These are phyloP conservation scores for Discoglossus pictus DNA, from an alignment of 2,797 vertebrate genomes.

Conservation along the genomic window DNA sequence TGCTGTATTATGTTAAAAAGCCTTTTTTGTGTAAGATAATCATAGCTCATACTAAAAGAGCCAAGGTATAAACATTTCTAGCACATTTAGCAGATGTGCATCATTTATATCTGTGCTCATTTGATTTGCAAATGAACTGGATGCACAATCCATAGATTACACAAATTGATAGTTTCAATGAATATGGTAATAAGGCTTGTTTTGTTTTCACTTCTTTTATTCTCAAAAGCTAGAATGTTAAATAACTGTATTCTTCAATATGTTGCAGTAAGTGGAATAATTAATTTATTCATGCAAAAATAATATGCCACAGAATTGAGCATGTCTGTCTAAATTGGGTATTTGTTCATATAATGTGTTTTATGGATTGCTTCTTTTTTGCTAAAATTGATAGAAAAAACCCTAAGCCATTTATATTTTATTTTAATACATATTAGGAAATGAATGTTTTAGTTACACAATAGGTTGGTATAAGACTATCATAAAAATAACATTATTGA, in stretches of 20 bases:
- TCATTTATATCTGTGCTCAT: slow-evolving; percentile 35
- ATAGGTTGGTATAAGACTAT: no score
- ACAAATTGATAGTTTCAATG: slow-evolving; percentile 47
- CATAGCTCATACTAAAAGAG: slow-evolving; percentile 39
- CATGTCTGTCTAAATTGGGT: slow-evolving; percentile 1
- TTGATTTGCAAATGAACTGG: slow-evolving; percentile 45
- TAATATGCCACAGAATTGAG: slow-evolving; percentile 1
- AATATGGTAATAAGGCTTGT: slow-evolving; percentile 43
- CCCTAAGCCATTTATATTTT: no score
- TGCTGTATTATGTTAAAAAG: slow-evolving; percentile 12
- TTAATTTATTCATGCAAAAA: slow-evolving; percentile 33
- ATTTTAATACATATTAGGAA: no score
- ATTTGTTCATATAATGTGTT: neutral
- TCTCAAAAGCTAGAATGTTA: slow-evolving; percentile 38
- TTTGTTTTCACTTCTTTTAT: slow-evolving; percentile 23
- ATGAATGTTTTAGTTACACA: no score
- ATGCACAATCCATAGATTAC: slow-evolving; percentile 38
- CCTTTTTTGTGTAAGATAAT: slow-evolving; percentile 34
- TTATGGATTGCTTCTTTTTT: slow-evolving; percentile 4
- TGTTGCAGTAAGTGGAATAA: slow-evolving; percentile 30
- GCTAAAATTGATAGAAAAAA: no score
- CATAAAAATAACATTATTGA: no score
- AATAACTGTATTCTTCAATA: slow-evolving; percentile 24
- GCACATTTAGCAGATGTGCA: slow-evolving; percentile 46
- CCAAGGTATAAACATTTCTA: slow-evolving; percentile 38